Percentiles rank a stretch among this genome's conserved stretches.
Evolutionary conservation across 2,888 invertebrate genomes (phyloP).

Genomic region (Orgyia antiqua): DNA sequence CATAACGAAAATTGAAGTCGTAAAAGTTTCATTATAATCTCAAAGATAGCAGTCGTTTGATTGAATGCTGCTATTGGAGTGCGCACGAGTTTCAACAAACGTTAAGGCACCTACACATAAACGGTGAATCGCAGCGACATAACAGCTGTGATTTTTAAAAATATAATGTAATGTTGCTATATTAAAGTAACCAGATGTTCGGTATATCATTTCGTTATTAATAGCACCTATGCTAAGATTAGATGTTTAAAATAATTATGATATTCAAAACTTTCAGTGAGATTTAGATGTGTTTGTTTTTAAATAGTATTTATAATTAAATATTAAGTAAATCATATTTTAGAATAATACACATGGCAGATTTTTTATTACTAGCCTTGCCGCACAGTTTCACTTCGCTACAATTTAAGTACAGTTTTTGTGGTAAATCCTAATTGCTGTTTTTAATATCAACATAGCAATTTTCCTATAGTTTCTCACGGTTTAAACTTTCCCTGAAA

Average conservation of each 20-base stretch:
- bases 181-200: conserved; percentile 26
- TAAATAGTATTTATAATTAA: not conserved
- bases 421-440: no score
- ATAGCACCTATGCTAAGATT: conserved; percentile 19
- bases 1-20: conserved; percentile 53
- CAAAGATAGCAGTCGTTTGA: conserved; percentile 69
- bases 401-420: no score
- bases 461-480: no score
- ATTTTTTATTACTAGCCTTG: no score
- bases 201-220: conserved; percentile 18
- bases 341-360: not conserved
- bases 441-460: no score
- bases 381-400: no score
- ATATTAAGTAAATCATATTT: not conserved
- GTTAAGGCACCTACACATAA: conserved; percentile 39
- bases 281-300: not conserved
- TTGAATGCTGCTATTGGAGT: conserved; percentile 57
- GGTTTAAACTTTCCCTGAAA: no score
- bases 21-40: conserved; percentile 74
- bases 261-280: not conserved
- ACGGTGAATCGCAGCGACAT: conserved; percentile 15
- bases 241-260: conserved; percentile 3
- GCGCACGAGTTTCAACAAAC: conserved; percentile 45
- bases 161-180: conserved; percentile 28
- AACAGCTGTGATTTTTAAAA: conserved; percentile 24